Evolutionary conservation across 2,797 vertebrate genomes (phyloP), one percentile per base, ranked within the genome.

Genomic region (Vireo griseus): DNA sequence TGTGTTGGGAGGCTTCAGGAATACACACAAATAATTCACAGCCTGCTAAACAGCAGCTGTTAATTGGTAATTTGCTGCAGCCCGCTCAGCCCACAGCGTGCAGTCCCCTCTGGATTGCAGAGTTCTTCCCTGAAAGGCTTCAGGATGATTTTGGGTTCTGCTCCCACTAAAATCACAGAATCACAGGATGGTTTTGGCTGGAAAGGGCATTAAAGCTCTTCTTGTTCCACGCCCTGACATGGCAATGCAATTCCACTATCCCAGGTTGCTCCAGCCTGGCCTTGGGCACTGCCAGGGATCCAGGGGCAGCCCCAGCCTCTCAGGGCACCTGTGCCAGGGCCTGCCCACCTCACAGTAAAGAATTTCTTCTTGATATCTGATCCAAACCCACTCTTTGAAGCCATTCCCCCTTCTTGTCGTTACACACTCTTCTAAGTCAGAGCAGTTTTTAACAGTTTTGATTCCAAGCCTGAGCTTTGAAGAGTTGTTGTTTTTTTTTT

Each of bases 391-490:
- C 8, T 18, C 3, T 5, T 26, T 65, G 50, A 71, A 39, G 29
- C 20, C 12, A 24, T 31, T 8, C 7, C 5, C 25, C 7, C 16
- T 40, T 20, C 21, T 25, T 47, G 13, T 58, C 39, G 6, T 5
- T 7, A 5, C 16, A 7, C 1, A 4, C 17, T 45, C 20, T 39
- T 22, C 2, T 13, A 29, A 93, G 63, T 63, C 55, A 80, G 59
- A 85, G 31, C 18, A 79, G 13, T 78, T 86, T 88, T 76, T 54
- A 86, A 54, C 42, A 59, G 33, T 20, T 90, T 94, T 18, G 4
- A 50, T 87, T 94, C 50, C 90, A 91, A 93, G 54, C 31, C 44
- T 66, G 55, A 85, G 40, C 62, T 96, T 57, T 92, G 45, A 95
- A 67, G 51, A 55, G 39, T 74, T 35, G 8, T 35, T 35, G 8